phyloP scores from a whole-genome alignment of 2,797 vertebrate species.

The Pseudopleuronectes americanus region DNA sequence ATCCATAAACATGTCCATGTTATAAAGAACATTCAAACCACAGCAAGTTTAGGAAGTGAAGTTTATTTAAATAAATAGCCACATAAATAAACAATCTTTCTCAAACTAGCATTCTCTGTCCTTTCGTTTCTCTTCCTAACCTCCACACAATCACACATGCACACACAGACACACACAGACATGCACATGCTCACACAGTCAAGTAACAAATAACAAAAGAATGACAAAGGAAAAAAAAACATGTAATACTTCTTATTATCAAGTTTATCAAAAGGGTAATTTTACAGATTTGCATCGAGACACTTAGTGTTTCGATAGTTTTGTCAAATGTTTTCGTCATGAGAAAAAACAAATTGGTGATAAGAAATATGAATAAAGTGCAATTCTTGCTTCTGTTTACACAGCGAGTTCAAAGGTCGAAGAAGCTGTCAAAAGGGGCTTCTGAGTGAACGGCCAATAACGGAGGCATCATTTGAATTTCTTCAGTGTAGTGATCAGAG shows the following conservation, averaged over 20 bases:
- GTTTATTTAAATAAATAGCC: conserved; percentile 89
- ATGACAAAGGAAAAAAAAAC: conserved; percentile 35
- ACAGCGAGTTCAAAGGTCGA: conserved; percentile 65
- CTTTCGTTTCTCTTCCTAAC: conserved; percentile 24
- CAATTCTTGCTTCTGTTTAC: conserved; percentile 73
- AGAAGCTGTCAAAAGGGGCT: conserved; percentile 60
- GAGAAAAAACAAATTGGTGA: conserved; percentile 59
- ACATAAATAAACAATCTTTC: conserved; percentile 86
- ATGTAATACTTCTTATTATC: conserved; percentile 70
- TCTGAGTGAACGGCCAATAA: conserved; percentile 47
- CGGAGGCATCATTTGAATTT: conserved; percentile 29
- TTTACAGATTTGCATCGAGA: conserved; percentile 71
- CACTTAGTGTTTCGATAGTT: conserved; percentile 75
- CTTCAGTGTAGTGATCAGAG: conserved; percentile 44
- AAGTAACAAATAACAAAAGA: conserved; percentile 75
- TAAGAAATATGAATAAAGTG: conserved; percentile 82
- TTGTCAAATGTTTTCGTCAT: conserved; percentile 58
- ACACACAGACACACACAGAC: conserved; percentile 43
- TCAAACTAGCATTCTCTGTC: conserved; percentile 50
- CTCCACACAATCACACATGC: conserved; percentile 49
- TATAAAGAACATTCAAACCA: conserved; percentile 20
- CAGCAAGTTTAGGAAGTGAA: conserved; percentile 73
- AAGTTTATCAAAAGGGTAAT: conserved; percentile 70
- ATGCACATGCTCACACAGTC: conserved; percentile 62
- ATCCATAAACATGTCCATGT: not conserved